Conservation (phyloP, 2,113 vertebrate species). For the Leptodactylus fuscus region DNA sequence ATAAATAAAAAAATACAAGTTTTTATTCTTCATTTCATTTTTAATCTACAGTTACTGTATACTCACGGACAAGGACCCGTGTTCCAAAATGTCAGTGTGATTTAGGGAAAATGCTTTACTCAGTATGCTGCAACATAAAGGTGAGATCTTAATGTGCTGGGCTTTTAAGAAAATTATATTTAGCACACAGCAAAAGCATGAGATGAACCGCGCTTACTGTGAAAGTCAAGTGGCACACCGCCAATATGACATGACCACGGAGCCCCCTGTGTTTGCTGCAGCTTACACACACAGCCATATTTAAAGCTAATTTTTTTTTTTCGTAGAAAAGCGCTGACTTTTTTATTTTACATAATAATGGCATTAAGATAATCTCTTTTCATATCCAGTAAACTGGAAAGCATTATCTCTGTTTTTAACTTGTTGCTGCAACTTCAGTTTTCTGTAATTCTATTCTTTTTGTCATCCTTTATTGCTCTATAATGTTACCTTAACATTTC, state of each 20-base stretch:
- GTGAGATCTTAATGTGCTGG: not conserved
- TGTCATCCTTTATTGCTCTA: not conserved
- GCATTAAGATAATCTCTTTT: conserved; percentile 15
- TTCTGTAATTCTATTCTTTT: not conserved
- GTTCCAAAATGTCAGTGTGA: not conserved
- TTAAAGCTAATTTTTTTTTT: not conserved
- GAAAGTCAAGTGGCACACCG: not conserved
- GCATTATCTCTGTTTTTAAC: not conserved
- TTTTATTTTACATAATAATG: conserved; percentile 4
- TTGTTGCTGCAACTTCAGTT: not conserved
- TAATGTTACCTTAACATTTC: conserved; percentile 3
- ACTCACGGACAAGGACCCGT: not conserved
- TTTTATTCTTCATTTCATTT: too few relatives aligned
- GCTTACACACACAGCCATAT: not conserved
- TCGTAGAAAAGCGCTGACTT: not conserved
- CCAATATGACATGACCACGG: not conserved
- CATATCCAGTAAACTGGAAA: not conserved
- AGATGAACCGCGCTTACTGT: not conserved
- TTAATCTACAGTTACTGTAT: too few relatives aligned
- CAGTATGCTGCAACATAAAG: not conserved
- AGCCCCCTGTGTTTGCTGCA: not conserved
- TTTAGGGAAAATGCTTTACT: not conserved
- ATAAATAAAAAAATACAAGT: too few relatives aligned
- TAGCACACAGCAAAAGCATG: not conserved
- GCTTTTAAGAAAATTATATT: conserved; percentile 14